Conservation (phyloP, 2,797 vertebrate genomes). For the Brachyalestes nurse region DNA sequence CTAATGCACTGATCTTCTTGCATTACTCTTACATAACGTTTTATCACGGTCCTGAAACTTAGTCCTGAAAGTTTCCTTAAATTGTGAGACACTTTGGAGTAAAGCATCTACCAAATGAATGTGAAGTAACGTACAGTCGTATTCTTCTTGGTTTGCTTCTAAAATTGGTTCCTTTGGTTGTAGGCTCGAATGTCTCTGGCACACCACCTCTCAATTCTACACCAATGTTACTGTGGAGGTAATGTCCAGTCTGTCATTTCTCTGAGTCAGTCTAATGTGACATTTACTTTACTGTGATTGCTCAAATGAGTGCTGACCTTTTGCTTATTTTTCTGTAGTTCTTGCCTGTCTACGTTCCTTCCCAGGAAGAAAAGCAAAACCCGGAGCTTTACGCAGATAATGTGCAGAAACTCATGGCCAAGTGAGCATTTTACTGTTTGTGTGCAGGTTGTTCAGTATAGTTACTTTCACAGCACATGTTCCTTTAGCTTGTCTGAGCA, state of each 20-base stretch:
- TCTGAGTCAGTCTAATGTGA: neutral
- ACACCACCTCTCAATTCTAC: conserved; percentile 85
- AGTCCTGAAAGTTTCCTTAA: no score
- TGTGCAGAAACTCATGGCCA: conserved; percentile 88
- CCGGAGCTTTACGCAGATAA: conserved; percentile 88
- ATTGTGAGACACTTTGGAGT: no score
- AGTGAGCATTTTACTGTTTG: conserved; percentile 71
- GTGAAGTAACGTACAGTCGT: no score
- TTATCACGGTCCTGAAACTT: no score
- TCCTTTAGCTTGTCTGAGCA: neutral
- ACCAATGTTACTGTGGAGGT: conserved; percentile 88
- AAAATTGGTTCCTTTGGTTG: neutral
- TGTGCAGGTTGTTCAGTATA: neutral
- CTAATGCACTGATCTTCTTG: no score
- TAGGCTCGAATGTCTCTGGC: conserved; percentile 82
- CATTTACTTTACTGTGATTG: neutral
- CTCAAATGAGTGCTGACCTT: neutral
- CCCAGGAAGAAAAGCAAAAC: conserved; percentile 79
- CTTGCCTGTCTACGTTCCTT: conserved; percentile 87
- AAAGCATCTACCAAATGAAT: no score
- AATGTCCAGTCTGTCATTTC: conserved; percentile 6
- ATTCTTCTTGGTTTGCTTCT: neutral
- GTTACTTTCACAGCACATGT: neutral
- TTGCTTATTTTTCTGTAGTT: conserved; percentile 74
- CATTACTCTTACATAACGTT: no score